Conservation (phyloP, 2,888 invertebrate species). For the Encarsia formosa region DNA sequence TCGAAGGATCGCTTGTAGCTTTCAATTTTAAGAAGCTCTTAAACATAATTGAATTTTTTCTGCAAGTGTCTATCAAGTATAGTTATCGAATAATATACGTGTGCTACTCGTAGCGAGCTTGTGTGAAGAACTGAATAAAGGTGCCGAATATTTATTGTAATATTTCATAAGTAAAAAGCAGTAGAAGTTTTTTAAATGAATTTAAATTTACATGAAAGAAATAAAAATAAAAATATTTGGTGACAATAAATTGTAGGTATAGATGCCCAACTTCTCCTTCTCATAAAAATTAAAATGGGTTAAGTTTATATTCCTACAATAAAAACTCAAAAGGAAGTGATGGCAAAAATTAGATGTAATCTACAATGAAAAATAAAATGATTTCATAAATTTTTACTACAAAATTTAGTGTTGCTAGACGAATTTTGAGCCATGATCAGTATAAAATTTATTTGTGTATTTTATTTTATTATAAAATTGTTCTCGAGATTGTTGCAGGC, state of each 20-base stretch:
- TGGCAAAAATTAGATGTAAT: too few species aligned
- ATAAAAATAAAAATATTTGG: too few species aligned
- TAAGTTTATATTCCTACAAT: too few species aligned
- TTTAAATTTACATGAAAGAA: too few species aligned
- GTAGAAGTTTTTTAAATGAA: too few species aligned
- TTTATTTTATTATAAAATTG: background rate
- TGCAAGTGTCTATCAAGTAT: conserved; percentile 3
- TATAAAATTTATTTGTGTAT: too few species aligned
- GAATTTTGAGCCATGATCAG: too few species aligned
- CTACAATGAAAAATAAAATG: background rate
- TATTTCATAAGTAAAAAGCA: conserved; percentile 22
- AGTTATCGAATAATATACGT: conserved; percentile 23
- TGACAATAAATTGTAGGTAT: too few species aligned
- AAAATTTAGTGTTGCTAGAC: background rate
- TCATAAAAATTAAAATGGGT: too few species aligned
- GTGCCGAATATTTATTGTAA: conserved; percentile 37
- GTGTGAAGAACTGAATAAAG: conserved; percentile 48
- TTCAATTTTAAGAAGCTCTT: conserved; percentile 8
- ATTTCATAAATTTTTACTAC: too few species aligned
- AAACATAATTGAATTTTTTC: conserved; percentile 2
- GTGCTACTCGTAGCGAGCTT: conserved; percentile 48
- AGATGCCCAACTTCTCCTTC: too few species aligned
- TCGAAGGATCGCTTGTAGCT: conserved; percentile 28
- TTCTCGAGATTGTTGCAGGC: background rate
- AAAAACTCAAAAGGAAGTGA: too few species aligned